phyloP scores from a whole-genome alignment of 1,140 invertebrate genomes.

The Phocides pigmalion region DNA sequence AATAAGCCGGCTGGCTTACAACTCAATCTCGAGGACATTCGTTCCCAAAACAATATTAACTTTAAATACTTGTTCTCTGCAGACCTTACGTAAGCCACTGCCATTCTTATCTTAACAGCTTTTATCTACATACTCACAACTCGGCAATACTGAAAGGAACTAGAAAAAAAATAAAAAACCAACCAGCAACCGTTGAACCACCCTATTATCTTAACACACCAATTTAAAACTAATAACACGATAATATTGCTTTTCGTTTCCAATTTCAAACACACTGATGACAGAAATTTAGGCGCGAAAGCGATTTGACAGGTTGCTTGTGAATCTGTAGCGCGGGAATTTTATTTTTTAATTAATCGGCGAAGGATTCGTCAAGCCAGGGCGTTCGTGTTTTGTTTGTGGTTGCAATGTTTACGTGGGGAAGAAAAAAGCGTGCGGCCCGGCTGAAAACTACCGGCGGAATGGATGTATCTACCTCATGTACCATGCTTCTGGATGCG shows the following conservation, averaged over 20 bases:
- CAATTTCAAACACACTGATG: conserved; percentile 49
- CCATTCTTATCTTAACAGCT: conserved; percentile 50
- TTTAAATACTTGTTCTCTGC: conserved; percentile 42
- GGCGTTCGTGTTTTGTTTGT: conserved; percentile 70
- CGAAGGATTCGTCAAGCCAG: conserved; percentile 61
- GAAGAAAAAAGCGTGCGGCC: conserved; percentile 62
- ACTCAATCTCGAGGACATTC: conserved; percentile 17
- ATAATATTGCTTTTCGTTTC: conserved; percentile 64
- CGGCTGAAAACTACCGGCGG: conserved; percentile 73
- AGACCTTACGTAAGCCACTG: conserved; percentile 57
- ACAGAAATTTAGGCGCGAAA: conserved; percentile 61
- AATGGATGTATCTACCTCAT: conserved; percentile 51
- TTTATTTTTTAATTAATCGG: conserved; percentile 44
- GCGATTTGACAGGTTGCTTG: conserved; percentile 39
- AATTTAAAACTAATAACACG: conserved; percentile 60
- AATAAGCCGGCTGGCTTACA: conserved; percentile 8
- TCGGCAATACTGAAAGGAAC: conserved; percentile 37
- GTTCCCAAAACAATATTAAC: conserved; percentile 32
- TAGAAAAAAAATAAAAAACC: conserved; percentile 33
- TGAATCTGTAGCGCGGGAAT: conserved; percentile 35
- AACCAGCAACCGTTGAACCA: conserved; percentile 52
- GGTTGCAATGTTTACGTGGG: conserved; percentile 65
- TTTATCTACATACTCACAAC: conserved; percentile 61
- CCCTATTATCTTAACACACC: conserved; percentile 45
- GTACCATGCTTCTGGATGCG: conserved; percentile 53